phyloP scores from a whole-genome alignment of 2,888 invertebrate species.

The Meteorus colon region DNA sequence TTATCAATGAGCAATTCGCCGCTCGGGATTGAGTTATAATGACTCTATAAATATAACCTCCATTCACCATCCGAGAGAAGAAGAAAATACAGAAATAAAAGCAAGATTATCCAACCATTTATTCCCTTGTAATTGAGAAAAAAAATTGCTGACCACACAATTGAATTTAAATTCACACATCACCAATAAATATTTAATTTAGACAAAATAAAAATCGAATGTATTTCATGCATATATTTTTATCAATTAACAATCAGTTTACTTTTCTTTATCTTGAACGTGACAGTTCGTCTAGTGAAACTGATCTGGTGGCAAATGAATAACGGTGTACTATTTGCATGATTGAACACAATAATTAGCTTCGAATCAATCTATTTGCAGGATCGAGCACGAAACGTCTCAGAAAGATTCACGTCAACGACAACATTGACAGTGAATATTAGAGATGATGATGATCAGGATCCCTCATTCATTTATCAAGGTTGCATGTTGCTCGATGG shows the following conservation, averaged over 20 bases:
- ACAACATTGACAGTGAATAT: slow-evolving; percentile 90
- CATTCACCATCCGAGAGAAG: not conserved
- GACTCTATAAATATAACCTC: slow-evolving; percentile 41
- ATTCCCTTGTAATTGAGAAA: not conserved
- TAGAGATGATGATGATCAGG: slow-evolving; percentile 92
- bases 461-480: slow-evolving; percentile 92
- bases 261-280: not conserved
- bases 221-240: not conserved
- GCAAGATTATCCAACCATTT: not conserved
- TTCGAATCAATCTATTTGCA: slow-evolving; percentile 66
- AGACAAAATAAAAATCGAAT: slow-evolving; percentile 1
- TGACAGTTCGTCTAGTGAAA: slow-evolving; percentile 6
- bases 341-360: slow-evolving; percentile 35
- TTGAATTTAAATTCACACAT: not conserved
- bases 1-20: slow-evolving; percentile 50
- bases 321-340: slow-evolving; percentile 18
- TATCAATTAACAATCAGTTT: slow-evolving; percentile 7
- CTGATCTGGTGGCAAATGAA: slow-evolving; percentile 18
- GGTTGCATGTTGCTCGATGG: slow-evolving; percentile 88
- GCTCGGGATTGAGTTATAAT: slow-evolving; percentile 47
- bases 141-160: not conserved
- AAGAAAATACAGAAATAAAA: not conserved
- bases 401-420: slow-evolving; percentile 86
- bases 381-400: slow-evolving; percentile 89
- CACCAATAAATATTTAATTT: not conserved